Evolutionary conservation across 2,888 invertebrate species (phyloP), one percentile per base, ranked within the genome.

Genomic region (Pterostichus niger): DNA sequence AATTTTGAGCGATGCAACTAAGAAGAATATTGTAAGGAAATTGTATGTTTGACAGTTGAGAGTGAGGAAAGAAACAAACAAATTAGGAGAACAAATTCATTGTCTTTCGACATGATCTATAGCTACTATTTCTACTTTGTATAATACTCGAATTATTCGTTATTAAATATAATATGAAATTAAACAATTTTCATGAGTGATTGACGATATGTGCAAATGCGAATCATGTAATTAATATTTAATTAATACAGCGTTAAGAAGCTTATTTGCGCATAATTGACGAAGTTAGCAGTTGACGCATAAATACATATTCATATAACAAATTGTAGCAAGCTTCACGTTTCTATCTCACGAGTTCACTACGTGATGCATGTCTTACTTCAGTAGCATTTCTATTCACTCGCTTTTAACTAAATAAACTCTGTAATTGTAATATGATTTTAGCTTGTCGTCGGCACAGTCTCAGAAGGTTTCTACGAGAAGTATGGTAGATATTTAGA

Each of bases 231-330:
- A 73, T 49, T 73, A 73, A 73, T 46, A 49, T 46, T 17, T 15
- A 44, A 73, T 73, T 68, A 73, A n/a, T n/a, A n/a, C 24, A 13
- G 49, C 10, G 73, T 46, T 73, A 73, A 49, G 73, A 44, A 46
- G 24, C 46, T 73, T 73, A 73, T 73, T 73, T 73, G 24, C 15
- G 73, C 73, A 73, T 73, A 73, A 73, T 49, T 73, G 73, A 73
- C 46, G n/a, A n/a, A 68, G 68, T 68, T 68, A 13, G 3, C 9
- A 13, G 9, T 40, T 46, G 73, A 46, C 31, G 31, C n/a, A 64
- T 33, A 71, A 11, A 71, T 71, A 17, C 68, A 71, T 71, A 71
- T 71, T 71, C 68, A 71, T 71, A 71, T 6, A 31, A 1, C 15
- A 10, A 15, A 15, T 1, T 10, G n/a, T n/a, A n/a, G n/a, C n/a